Evolutionary conservation across 1,140 invertebrate species (phyloP).

Genomic region (Neelides sp.): DNA sequence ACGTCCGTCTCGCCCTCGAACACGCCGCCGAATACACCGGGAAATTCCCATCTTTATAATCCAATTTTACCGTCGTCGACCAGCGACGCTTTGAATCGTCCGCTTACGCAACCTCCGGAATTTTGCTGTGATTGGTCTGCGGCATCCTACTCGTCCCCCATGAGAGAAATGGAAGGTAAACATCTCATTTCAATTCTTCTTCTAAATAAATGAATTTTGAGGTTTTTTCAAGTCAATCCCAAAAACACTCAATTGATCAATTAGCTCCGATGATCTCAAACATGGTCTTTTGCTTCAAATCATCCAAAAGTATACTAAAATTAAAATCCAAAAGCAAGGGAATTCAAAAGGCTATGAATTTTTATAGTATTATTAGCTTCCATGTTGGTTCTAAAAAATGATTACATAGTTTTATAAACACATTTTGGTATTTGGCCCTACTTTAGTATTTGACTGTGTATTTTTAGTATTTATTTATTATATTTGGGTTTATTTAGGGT

Average conservation of each 20-base stretch:
- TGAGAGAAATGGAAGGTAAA: constrained; percentile 34
- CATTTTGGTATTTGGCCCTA: not conserved
- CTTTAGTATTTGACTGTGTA: not conserved
- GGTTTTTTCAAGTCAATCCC: not conserved
- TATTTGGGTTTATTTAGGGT: too few species aligned
- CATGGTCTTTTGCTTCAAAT: not conserved
- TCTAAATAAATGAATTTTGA: constrained; percentile 1
- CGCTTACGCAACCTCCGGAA: constrained; percentile 19
- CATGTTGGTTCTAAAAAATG: too few species aligned
- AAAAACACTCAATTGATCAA: not conserved
- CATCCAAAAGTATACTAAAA: not conserved
- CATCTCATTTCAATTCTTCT: not conserved
- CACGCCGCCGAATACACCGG: too few species aligned
- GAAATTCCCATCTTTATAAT: too few species aligned
- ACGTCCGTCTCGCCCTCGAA: too few species aligned
- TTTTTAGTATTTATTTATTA: too few species aligned
- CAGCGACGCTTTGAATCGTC: constrained; percentile 19
- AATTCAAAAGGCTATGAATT: too few species aligned
- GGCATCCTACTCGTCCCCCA: constrained; percentile 28
- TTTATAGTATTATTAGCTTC: too few species aligned
- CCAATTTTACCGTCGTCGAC: too few species aligned
- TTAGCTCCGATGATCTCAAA: not conserved
- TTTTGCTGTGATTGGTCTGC: constrained; percentile 31
- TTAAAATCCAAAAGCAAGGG: too few species aligned
- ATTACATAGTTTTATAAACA: not conserved